Conservation (phyloP, 2,888 invertebrate species). For the Autographa gamma region DNA sequence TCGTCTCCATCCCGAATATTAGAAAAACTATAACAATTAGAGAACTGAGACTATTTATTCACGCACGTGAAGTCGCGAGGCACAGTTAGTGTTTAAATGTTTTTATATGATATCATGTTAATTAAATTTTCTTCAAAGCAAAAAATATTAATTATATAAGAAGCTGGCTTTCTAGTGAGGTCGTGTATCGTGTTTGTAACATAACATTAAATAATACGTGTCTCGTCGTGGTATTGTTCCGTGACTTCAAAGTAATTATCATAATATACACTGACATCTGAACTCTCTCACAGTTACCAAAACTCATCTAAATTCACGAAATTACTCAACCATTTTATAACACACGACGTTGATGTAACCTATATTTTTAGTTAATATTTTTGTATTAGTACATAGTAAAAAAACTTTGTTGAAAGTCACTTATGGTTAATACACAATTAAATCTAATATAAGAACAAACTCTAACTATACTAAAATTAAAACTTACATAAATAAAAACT, state of each 20-base stretch:
- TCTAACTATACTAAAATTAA: no score
- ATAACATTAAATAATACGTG: conserved; percentile 27
- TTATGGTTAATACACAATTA: no score
- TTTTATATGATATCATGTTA: conserved; percentile 18
- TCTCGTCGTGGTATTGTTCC: conserved; percentile 17
- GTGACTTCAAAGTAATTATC: conserved; percentile 10
- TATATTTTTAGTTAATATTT: neutral
- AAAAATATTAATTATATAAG: no score
- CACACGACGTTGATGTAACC: neutral
- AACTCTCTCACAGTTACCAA: conserved; percentile 16
- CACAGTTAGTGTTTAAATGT: neutral
- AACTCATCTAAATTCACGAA: conserved; percentile 2
- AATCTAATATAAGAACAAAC: no score
- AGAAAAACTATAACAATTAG: no score
- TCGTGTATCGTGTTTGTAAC: conserved; percentile 17
- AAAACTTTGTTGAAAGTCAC: no score
- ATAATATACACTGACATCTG: conserved; percentile 29
- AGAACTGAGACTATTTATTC: no score
- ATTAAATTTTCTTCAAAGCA: neutral
- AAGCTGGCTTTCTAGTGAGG: no score
- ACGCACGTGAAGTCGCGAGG: no score
- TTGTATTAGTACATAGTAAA: no score
- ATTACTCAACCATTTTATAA: neutral
- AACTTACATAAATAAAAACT: no score
- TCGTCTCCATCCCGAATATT: no score